Conservation (phyloP, 2,888 invertebrate species). For the Pteria penguin region DNA sequence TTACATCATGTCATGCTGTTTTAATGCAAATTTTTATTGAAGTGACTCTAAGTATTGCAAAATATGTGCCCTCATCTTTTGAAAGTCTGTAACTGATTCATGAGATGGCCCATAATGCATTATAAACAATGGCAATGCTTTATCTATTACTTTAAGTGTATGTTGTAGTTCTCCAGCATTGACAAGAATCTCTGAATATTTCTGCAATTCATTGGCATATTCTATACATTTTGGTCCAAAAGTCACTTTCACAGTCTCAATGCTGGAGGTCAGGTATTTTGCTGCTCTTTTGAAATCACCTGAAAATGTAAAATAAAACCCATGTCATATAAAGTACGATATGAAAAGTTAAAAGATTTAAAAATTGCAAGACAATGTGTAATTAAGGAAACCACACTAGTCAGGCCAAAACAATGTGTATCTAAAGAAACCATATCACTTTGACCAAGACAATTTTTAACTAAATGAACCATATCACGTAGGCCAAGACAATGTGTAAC, state of each 20-base stretch:
- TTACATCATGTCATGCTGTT: no score
- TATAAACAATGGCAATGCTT: background rate
- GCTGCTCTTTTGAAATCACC: conserved; percentile 80
- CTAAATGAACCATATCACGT: no score
- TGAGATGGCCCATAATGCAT: background rate
- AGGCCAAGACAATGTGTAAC: no score
- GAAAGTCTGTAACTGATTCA: background rate
- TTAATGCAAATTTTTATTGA: no score
- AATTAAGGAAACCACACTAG: no score
- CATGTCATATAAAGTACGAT: no score
- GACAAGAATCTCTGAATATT: conserved; percentile 84
- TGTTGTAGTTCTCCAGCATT: conserved; percentile 78
- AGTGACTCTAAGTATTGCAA: background rate
- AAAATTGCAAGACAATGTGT: no score
- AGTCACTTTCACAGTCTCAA: conserved; percentile 83
- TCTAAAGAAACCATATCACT: no score
- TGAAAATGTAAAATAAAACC: no score
- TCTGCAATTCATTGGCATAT: conserved; percentile 85
- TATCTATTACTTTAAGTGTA: conserved; percentile 47
- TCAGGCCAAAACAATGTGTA: no score
- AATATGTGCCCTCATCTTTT: background rate
- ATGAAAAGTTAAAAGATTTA: no score
- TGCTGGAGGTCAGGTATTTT: conserved; percentile 82
- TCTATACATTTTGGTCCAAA: conserved; percentile 86
- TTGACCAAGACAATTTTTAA: no score